Conservation (phyloP, 1,140 invertebrate genomes). For the Lordiphosa clarofinis region DNA sequence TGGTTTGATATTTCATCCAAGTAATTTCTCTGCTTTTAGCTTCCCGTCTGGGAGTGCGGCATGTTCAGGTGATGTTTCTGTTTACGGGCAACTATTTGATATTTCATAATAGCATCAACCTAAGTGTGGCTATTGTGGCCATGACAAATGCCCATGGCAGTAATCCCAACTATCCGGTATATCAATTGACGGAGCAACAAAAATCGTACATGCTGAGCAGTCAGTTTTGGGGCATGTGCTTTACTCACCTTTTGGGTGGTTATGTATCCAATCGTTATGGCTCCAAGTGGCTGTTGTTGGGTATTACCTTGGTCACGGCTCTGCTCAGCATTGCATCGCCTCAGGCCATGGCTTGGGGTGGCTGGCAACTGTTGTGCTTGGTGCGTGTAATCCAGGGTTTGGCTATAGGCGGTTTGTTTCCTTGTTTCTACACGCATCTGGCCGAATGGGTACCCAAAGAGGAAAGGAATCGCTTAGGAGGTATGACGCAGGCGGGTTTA, state of each 20-base stretch:
- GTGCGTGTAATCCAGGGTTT: conserved; percentile 88
- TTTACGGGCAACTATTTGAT: conserved; percentile 82
- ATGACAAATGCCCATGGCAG: conserved; percentile 67
- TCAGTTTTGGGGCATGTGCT: conserved; percentile 84
- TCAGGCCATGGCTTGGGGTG: conserved; percentile 62
- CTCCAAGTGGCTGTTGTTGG: conserved; percentile 84
- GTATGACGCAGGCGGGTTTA: conserved; percentile 83
- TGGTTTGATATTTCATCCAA: too few species aligned
- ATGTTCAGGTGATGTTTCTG: conserved; percentile 83
- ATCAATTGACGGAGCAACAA: conserved; percentile 79
- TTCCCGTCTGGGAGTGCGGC: conserved; percentile 72
- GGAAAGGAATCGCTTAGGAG: conserved; percentile 83
- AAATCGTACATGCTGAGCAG: conserved; percentile 83
- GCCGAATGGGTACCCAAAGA: conserved; percentile 80
- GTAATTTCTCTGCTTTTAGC: conserved; percentile 2
- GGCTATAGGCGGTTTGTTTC: conserved; percentile 88
- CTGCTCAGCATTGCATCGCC: conserved; percentile 80
- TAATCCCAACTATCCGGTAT: conserved; percentile 67
- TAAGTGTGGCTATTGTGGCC: conserved; percentile 69
- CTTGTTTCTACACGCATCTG: conserved; percentile 85
- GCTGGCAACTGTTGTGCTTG: conserved; percentile 82
- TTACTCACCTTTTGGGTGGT: conserved; percentile 84
- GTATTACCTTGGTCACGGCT: conserved; percentile 76
- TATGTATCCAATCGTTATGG: conserved; percentile 85
- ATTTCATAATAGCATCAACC: conserved; percentile 80